Evolutionary conservation across 2,888 invertebrate species (phyloP).

Genomic region (Epirrhoe alternata): DNA sequence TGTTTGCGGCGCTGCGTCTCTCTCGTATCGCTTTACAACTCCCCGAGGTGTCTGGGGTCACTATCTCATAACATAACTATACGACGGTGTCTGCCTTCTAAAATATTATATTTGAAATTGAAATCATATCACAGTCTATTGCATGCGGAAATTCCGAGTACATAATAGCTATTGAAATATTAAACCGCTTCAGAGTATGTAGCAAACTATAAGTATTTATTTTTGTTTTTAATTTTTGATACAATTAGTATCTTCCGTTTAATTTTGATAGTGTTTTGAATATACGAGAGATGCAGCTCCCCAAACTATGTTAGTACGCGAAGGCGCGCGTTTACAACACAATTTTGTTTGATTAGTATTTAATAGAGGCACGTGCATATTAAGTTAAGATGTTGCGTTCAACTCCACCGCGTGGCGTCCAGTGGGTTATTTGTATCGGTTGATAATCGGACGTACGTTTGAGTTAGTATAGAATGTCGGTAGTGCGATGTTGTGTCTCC

Average conservation of each 20-base stretch:
- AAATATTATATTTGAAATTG: conserved; percentile 33
- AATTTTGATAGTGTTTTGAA: conserved; percentile 3
- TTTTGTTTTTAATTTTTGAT: neutral
- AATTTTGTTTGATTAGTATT: conserved; percentile 76
- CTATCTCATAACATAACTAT: conserved; percentile 41
- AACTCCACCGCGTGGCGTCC: conserved; percentile 63
- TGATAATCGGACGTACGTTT: conserved; percentile 71
- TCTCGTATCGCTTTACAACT: conserved; percentile 53
- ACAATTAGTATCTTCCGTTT: neutral
- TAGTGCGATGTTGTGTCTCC: conserved; percentile 82
- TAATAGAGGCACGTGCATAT: conserved; percentile 66
- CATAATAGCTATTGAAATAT: conserved; percentile 23
- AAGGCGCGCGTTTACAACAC: conserved; percentile 82
- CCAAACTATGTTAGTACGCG: conserved; percentile 67
- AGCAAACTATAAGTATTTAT: neutral
- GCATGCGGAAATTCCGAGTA: conserved; percentile 24
- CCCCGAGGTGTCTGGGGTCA: conserved; percentile 59
- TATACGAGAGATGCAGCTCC: conserved; percentile 44
- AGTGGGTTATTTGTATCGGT: conserved; percentile 60
- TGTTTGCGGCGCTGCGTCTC: conserved; percentile 62
- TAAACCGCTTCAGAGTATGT: conserved; percentile 5
- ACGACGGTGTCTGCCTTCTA: conserved; percentile 28
- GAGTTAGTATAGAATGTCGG: conserved; percentile 78
- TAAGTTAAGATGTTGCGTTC: conserved; percentile 66
- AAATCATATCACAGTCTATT: conserved; percentile 29